phyloP scores from a whole-genome alignment of 2,113 vertebrate genomes.

The Petroica traversi region DNA sequence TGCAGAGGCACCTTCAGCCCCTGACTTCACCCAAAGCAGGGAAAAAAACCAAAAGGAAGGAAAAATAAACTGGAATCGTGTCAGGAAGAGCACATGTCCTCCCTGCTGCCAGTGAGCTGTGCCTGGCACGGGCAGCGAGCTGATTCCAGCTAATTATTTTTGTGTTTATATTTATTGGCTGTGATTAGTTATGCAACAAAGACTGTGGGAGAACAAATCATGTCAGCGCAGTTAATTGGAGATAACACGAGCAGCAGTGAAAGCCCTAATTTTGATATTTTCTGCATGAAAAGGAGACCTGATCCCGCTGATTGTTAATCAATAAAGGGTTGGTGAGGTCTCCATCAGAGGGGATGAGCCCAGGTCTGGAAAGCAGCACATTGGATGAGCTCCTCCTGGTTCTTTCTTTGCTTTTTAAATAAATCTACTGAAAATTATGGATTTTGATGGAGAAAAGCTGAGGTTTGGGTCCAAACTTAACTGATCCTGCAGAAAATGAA shows the following conservation, averaged over 20 bases:
- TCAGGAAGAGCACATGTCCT: background rate
- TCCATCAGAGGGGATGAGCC: background rate
- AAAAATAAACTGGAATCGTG: background rate
- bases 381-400: fast-evolving
- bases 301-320: background rate
- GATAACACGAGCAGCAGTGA: background rate
- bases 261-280: constrained; percentile 12
- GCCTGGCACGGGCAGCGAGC: background rate
- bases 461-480: background rate
- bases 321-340: background rate
- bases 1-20: background rate
- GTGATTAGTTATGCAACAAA: constrained; percentile 54
- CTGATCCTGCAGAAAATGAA: background rate
- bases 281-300: background rate
- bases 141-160: constrained; percentile 35
- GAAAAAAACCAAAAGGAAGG: background rate
- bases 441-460: background rate
- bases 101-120: background rate
- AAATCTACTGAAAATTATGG: background rate
- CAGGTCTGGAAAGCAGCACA: background rate
- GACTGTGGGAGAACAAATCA: constrained; percentile 23
- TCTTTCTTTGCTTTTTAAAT: background rate
- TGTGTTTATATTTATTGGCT: constrained; percentile 45
- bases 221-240: constrained; percentile 21
- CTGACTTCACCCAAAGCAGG: background rate